Evolutionary conservation across 2,888 invertebrate species (phyloP).

Genomic region (Polyommatus icarus): DNA sequence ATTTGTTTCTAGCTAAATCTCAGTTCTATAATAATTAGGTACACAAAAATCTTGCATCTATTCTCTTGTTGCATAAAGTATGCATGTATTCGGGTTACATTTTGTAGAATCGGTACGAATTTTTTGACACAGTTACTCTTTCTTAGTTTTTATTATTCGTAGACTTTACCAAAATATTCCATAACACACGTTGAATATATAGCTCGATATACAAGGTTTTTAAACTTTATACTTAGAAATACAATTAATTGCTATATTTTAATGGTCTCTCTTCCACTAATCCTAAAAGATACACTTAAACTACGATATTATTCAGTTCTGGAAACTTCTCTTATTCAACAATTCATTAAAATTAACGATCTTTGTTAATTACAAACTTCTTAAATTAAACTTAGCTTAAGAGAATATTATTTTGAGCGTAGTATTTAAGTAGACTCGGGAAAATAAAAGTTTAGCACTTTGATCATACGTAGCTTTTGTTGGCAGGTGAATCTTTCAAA

Average conservation of each 20-base stretch:
- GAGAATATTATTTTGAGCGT: not conserved
- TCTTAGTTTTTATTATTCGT: too few relatives aligned
- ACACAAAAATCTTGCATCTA: too few relatives aligned
- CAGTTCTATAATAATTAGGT: too few relatives aligned
- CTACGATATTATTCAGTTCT: not conserved
- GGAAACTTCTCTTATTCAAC: not conserved
- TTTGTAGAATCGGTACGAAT: too few relatives aligned
- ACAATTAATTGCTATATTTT: not conserved
- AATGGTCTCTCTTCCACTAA: not conserved
- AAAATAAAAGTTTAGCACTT: not conserved
- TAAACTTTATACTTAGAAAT: not conserved
- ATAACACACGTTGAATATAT: too few relatives aligned
- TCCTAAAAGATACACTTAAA: not conserved
- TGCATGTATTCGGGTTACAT: too few relatives aligned
- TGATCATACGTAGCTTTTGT: not conserved
- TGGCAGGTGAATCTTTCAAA: too few relatives aligned
- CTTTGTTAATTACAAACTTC: not conserved
- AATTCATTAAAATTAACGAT: not conserved
- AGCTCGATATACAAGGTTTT: too few relatives aligned
- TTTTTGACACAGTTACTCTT: too few relatives aligned
- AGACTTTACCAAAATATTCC: too few relatives aligned
- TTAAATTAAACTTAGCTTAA: not conserved
- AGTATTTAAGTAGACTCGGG: not conserved
- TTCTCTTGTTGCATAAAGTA: too few relatives aligned
- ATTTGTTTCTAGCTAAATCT: too few relatives aligned